Conservation (phyloP, 2,888 invertebrate species). For the Chrysopilus asiliformis region DNA sequence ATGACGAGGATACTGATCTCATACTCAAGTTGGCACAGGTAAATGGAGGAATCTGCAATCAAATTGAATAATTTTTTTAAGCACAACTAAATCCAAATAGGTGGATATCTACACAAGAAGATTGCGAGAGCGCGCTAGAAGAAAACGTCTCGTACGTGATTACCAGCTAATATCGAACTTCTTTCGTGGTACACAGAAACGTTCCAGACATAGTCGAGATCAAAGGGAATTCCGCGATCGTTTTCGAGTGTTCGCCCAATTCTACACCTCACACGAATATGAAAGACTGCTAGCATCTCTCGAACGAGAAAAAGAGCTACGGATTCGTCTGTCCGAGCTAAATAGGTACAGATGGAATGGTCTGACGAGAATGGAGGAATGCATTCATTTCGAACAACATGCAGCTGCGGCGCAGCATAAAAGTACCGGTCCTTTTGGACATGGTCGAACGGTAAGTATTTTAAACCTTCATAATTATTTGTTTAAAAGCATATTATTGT, state of each 20-base stretch:
- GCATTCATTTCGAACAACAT: slow-evolving; percentile 76
- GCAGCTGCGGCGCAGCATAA: slow-evolving; percentile 47
- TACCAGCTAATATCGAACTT: slow-evolving; percentile 81
- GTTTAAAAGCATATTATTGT: too few relatives aligned
- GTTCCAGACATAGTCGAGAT: slow-evolving; percentile 35
- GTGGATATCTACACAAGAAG: slow-evolving; percentile 83
- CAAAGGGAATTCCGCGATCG: slow-evolving; percentile 58
- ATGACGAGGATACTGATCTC: slow-evolving; percentile 82
- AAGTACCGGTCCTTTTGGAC: slow-evolving; percentile 35
- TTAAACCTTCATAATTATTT: too few relatives aligned
- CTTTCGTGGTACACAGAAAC: slow-evolving; percentile 47
- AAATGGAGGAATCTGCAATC: not conserved
- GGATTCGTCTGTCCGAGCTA: slow-evolving; percentile 68
- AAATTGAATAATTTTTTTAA: too few relatives aligned
- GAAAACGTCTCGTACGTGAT: slow-evolving; percentile 82
- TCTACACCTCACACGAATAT: slow-evolving; percentile 75
- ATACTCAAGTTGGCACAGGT: slow-evolving; percentile 73
- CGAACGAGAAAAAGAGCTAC: slow-evolving; percentile 72
- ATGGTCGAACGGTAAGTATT: slow-evolving; percentile 35
- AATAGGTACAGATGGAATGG: slow-evolving; percentile 77
- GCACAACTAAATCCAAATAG: too few relatives aligned
- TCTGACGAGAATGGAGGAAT: slow-evolving; percentile 68
- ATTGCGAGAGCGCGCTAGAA: slow-evolving; percentile 68
- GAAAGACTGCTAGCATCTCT: slow-evolving; percentile 63
- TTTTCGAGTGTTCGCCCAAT: slow-evolving; percentile 74